Evolutionary conservation across 2,797 vertebrate genomes (phyloP).

Genomic region (Bradypodion ventrale): DNA sequence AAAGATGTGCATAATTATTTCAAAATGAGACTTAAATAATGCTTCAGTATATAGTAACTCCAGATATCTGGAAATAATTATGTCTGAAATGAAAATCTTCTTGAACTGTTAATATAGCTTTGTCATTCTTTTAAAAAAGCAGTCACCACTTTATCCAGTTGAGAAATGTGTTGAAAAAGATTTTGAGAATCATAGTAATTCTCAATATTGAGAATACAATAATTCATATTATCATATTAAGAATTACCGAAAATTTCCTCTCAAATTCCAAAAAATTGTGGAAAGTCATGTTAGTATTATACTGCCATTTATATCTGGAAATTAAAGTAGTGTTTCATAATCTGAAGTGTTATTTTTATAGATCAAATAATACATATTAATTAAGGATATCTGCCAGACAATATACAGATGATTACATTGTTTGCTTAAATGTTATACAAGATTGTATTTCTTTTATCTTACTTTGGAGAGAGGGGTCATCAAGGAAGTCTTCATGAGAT

Average conservation of each 20-base stretch:
- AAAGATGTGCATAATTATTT: too few relatives aligned
- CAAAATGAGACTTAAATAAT: too few relatives aligned
- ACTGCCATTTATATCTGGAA: slow-evolving; percentile 23
- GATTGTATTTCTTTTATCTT: slow-evolving; percentile 41
- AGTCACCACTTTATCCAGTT: neutral
- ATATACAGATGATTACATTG: neutral
- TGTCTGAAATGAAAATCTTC: too few relatives aligned
- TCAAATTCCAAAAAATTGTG: neutral
- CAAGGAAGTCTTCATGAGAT: slow-evolving; percentile 67
- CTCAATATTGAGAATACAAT: too few relatives aligned
- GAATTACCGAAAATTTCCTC: neutral
- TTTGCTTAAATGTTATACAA: neutral
- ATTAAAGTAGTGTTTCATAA: neutral
- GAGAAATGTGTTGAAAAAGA: neutral
- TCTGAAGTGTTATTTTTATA: slow-evolving; percentile 27
- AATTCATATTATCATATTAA: too few relatives aligned
- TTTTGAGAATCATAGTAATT: neutral
- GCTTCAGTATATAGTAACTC: too few relatives aligned
- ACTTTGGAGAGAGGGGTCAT: slow-evolving; percentile 70
- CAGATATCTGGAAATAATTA: too few relatives aligned
- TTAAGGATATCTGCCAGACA: neutral
- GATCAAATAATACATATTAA: slow-evolving; percentile 29
- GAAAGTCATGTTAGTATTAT: neutral
- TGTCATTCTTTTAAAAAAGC: too few relatives aligned
- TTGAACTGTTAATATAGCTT: too few relatives aligned